Evolutionary conservation across 2,113 vertebrate species (phyloP), one percentile per base, ranked within the genome.

Genomic region (Pheucticus melanocephalus): DNA sequence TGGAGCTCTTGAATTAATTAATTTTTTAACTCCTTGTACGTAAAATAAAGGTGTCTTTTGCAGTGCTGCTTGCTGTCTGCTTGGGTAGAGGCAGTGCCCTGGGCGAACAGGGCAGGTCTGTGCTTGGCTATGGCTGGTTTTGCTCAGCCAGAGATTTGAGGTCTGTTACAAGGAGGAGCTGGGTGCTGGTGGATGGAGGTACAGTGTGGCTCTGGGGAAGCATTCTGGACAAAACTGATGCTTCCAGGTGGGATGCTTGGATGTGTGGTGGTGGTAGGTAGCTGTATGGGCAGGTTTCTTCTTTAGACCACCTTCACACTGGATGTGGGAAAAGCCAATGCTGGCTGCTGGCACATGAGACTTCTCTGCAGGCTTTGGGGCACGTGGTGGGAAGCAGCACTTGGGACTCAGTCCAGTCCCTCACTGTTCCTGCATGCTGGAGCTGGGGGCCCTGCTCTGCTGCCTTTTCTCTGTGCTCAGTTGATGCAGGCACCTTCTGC

Each of bases 31-130:
- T 64, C 12, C 17, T 66, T 78, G 10, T 75, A 76, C 80, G 54
- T 93, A 35, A 83, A 95, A 95, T 92, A 96, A 96, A 95, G 59
- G 5, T 83, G 10, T 61, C 11, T 83, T 82, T 77, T 51, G 4
- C 68, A 81, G 37, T 44, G 30, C 3, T 42, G 54, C 12, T 94
- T 86, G 22, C 33, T 83, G 44, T 80, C 53, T 78, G n/a, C 27
- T 69, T 60, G 37, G 14, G 12, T 71, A 28, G 47, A 40, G 18
- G 16, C n/a, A 57, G 15, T 71, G 40, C 21, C 30, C 48, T 60
- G 44, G 48, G 51, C 4, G 8, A 60, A 44, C 35, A 48, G 56
- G 28, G 31, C n/a, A 69, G 24, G 9, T 21, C 40, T 61, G 22
- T 45, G 27, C n/a, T 54, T 0, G 0, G 10, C 61, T 51, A 15